Base-by-base conservation (phyloP, 35 echinoderm and acorn worm genomes). In the Lytechinus variegatus region DNA sequence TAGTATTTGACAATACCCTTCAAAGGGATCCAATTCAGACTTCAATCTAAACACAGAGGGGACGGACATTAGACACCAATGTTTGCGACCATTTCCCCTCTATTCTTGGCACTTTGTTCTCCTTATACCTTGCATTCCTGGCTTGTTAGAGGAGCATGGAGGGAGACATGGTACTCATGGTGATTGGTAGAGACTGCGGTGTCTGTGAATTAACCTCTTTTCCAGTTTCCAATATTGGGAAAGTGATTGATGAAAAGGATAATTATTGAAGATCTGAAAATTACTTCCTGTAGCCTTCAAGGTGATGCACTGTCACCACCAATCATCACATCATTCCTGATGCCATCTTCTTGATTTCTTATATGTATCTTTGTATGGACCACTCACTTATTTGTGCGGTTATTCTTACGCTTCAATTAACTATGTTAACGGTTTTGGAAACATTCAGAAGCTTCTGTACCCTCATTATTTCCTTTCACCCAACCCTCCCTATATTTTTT, bases 211-310 rank as follows among this genome's bases (percentile, higher is more conserved):
- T 16, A 79, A 79, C n/a, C 66, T 79, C 66, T 79, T 79, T 79
- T 79, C 66, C 66, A 79, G 66, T 79, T 79, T 79, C 21, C 19
- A 16, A 79, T 4, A 7, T 16, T 24, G 66, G n/a, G 66, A 2
- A 79, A 79, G 66, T 79, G 66, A 79, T 16, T 24, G 66, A 79
- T 79, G 66, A 79, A 79, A 79, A 79, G 66, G 19, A 79, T 79
- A 79, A 79, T 79, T 79, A 79, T 79, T 79, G 66, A 79, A 79
- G 66, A 79, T 79, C 66, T 79, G 66, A 79, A 79, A n/a, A 79
- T 79, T 79, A 79, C 66, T 79, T 79, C 66, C 66, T 79, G 66
- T 79, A 24, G 66, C 66, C 66, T 16, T 79, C 66, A 79, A 79
- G 66, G 66, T 79, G 4, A 8, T 24, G 66, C 66, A 24, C 21